Evolutionary conservation across 2,888 invertebrate species (phyloP), one percentile per base, ranked within the genome.

Genomic region (Halictus ligatus): DNA sequence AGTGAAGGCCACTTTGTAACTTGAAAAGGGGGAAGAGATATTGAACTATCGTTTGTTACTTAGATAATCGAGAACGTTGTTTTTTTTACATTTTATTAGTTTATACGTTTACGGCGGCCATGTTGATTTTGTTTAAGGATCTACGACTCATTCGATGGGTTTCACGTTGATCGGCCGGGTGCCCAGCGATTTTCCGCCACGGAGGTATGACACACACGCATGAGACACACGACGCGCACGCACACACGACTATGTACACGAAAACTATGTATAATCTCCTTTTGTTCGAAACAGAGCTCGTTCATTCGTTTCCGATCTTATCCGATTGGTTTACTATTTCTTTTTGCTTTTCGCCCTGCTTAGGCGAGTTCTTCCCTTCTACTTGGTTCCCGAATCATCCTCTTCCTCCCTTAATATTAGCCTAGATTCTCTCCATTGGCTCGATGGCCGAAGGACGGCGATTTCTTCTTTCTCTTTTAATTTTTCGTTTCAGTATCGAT

Each of bases 81-180:
- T 94, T 95, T 94, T 94, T 94, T 94, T 94, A 94, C 94, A 95
- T 95, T 95, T 95, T 95, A 95, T 95, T 95, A 95, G 95, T 95
- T 95, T 94, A 93, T 95, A 94, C 93, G 92, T 94, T 94, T 93
- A 90, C 91, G 93, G 93, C 94, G 94, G 93, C 92, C 93, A 93
- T 93, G 94, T 94, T 94, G 93, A 91, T 94, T 94, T 94, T 93
- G 93, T 94, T 94, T 92, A 93, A 92, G 92, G 89, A 90, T 92
- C 91, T 92, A 92, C 91, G 90, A 93, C 90, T 92, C 91, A 91
- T 90, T 92, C 91, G 91, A 92, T 89, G 91, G 87, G 90, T 90
- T 92, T 87, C 87, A 84, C 89, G 89, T 91, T 90, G 91, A 89
- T 88, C 89, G 90, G 86, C 86, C 80, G 91, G 88, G 81, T 79